Base-by-base conservation (phyloP, 1,140 invertebrate species). In the Nixonia krombeini region DNA sequence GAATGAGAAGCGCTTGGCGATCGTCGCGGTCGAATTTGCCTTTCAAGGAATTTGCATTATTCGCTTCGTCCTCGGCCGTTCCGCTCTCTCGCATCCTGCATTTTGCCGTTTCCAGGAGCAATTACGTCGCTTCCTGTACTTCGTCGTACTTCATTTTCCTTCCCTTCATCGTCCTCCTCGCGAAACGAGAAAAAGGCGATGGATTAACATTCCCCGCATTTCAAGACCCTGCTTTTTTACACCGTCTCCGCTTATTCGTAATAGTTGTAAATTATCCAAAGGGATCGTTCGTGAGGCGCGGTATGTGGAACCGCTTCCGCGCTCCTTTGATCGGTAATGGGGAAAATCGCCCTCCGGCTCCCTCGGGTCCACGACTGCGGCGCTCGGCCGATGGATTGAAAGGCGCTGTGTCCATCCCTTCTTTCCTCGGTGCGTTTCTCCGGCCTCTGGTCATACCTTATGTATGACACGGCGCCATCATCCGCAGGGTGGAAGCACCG, bases 301-400 rank as follows among this genome's bases (percentile, higher is more conserved):
- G n/a, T n/a, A n/a, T n/a, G n/a, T n/a, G n/a, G 31, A 41, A 55
- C 37, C 38, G 42, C 46, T 61, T 63, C 61, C 42, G 46, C 38
- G 26, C 28, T 44, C 47, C 65, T 73, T 73, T 73, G 70, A 69
- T 66, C 70, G 55, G 62, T 63, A 64, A 70, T 62, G 59, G 62
- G 45, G 58, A 44, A 73, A 73, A 69, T 73, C 35, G 66, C 25
- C 47, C 57, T 42, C 21, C 42, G 29, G 29, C 35, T 46, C 38
- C 62, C 61, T 33, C 40, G 25, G 23, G 61, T 52, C 53, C 47
- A 46, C 45, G 21, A 58, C 57, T 58, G 56, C 58, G 62, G 56
- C 58, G 45, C 38, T 58, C 64, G 70, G 63, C 70, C 70, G 71
- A 73, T 73, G 67, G 45, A 69, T 70, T 59, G 58, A 50, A 25